Conservation (phyloP, 2,113 vertebrate genomes). For the Indicator maculatus region DNA sequence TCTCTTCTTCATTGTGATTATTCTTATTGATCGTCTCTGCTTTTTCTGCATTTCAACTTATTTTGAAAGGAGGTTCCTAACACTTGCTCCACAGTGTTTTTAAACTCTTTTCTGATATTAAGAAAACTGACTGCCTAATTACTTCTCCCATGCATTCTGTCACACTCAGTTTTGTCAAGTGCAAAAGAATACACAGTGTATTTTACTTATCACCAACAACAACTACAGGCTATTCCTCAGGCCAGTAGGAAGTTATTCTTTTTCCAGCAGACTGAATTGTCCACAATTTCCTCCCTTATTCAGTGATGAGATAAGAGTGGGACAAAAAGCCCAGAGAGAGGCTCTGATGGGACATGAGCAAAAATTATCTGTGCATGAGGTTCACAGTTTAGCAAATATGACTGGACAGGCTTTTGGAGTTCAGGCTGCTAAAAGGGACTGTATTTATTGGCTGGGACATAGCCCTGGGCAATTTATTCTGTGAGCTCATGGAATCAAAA, state of each 20-base stretch:
- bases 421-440: background rate
- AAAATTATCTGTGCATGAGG: background rate
- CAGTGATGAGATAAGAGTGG: background rate
- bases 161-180: background rate
- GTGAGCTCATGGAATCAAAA: background rate
- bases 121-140: background rate
- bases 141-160: background rate
- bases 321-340: background rate
- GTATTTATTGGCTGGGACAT: background rate
- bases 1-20: background rate
- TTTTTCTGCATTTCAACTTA: background rate
- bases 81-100: background rate
- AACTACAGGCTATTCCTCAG: background rate
- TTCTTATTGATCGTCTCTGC: background rate
- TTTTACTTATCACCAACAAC: background rate
- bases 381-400: background rate
- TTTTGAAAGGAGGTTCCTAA: background rate
- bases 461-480: background rate
- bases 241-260: background rate
- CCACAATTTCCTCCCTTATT: background rate
- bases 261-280: background rate
- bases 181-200: background rate
- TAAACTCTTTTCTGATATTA: background rate
- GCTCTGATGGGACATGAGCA: background rate
- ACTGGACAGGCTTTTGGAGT: background rate